Conservation (phyloP, 1,140 invertebrate species). For the Calycopis cecrops region DNA sequence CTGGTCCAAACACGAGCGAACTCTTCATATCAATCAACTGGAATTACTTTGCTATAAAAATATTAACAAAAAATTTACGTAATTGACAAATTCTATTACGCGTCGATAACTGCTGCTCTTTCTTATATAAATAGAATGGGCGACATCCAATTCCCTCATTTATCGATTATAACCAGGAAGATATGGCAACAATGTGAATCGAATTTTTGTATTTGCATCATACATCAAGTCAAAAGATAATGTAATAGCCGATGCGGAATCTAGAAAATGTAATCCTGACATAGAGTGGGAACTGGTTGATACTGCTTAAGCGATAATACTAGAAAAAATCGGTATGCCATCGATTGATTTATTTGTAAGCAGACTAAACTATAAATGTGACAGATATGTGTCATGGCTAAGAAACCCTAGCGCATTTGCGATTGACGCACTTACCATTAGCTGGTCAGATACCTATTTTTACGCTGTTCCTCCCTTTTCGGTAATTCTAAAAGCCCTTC, state of each 20-base stretch:
- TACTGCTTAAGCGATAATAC: not conserved
- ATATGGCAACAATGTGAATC: slow-evolving; percentile 8
- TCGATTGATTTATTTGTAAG: slow-evolving; percentile 18
- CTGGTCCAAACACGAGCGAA: not conserved
- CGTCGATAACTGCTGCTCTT: slow-evolving; percentile 3
- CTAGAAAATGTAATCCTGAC: slow-evolving; percentile 5
- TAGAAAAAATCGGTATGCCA: slow-evolving; percentile 13
- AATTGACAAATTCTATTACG: slow-evolving; percentile 3
- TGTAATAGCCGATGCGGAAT: slow-evolving; percentile 7
- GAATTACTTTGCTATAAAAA: slow-evolving; percentile 8
- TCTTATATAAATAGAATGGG: slow-evolving; percentile 14
- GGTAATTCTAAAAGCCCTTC: slow-evolving; percentile 23
- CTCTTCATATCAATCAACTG: slow-evolving; percentile 5
- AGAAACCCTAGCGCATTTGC: slow-evolving; percentile 16
- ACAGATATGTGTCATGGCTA: too few relatives aligned
- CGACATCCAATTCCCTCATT: slow-evolving; percentile 6
- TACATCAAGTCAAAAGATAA: slow-evolving; percentile 9
- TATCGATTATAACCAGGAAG: not conserved
- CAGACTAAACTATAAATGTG: slow-evolving; percentile 17
- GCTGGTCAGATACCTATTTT: too few relatives aligned
- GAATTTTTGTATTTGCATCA: not conserved
- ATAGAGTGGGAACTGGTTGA: slow-evolving; percentile 9
- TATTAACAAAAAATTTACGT: not conserved
- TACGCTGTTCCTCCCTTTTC: too few relatives aligned
- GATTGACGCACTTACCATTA: slow-evolving; percentile 21